Percentiles rank a stretch among this genome's conserved stretches.
These are phyloP conservation scores for Cebidichthys violaceus DNA, from an alignment of 2,113 vertebrate genomes.

Conservation along the genomic window DNA sequence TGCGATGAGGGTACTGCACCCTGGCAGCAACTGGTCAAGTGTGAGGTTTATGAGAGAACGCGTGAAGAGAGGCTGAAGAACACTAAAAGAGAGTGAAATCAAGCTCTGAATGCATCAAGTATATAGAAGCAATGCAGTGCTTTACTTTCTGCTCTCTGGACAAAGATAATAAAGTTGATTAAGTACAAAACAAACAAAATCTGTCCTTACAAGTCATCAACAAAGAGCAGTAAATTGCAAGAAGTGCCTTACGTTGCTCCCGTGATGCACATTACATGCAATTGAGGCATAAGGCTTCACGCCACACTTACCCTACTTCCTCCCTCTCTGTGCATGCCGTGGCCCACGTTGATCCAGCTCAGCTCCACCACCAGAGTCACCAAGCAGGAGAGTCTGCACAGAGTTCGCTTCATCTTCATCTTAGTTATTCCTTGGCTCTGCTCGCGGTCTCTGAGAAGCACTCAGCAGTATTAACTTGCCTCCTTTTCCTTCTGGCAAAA, in stretches of 20 bases:
- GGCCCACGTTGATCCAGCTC: constrained; percentile 68
- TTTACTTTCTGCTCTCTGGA: not conserved
- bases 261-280: not conserved
- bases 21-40: not conserved
- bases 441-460: constrained; percentile 13
- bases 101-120: not conserved
- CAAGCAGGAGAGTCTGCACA: constrained; percentile 68
- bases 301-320: constrained; percentile 60
- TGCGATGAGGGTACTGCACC: not conserved
- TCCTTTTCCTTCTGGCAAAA: constrained; percentile 25
- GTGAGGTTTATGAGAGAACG: constrained; percentile 22
- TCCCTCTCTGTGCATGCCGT: constrained; percentile 59
- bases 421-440: constrained; percentile 26
- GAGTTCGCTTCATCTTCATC: constrained; percentile 53
- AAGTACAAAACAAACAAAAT: not conserved
- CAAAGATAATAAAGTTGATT: not conserved
- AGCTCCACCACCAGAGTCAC: constrained; percentile 73
- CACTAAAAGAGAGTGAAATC: not conserved
- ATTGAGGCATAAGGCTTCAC: not conserved
- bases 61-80: not conserved
- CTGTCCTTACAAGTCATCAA: not conserved
- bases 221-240: not conserved
- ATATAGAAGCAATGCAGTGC: not conserved
- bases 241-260: not conserved
- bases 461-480: constrained; percentile 21